Conservation (phyloP, 92 coral and sea anemone genomes). For the Actinostola sp. region DNA sequence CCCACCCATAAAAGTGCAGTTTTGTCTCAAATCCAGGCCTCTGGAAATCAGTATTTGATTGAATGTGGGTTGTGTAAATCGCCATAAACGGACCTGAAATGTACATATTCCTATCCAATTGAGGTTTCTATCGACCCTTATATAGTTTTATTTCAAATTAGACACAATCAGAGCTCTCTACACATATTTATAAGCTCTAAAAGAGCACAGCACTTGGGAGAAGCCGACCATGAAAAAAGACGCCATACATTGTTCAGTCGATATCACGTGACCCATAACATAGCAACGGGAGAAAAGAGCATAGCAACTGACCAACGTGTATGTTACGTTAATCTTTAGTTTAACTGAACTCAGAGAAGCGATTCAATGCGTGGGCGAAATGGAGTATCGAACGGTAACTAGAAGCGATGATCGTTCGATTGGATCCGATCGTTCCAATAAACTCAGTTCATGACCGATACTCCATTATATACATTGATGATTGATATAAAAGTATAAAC, state of each 20-base stretch:
- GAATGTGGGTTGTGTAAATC: constrained; percentile 20
- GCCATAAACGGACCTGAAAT: not conserved
- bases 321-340: too few relatives aligned
- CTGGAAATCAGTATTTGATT: constrained; percentile 12
- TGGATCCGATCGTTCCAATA: too few relatives aligned
- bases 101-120: constrained; percentile 7
- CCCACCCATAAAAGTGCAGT: constrained; percentile 9
- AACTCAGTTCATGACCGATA: too few relatives aligned
- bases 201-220: not conserved
- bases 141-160: constrained; percentile 1
- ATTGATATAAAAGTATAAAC: too few relatives aligned
- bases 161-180: not conserved
- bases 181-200: not conserved
- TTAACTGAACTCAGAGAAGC: too few relatives aligned
- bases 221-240: not conserved
- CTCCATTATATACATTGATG: too few relatives aligned
- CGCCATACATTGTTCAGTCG: not conserved
- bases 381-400: too few relatives aligned
- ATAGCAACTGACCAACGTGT: constrained; percentile 11
- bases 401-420: too few relatives aligned
- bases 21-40: constrained; percentile 36
- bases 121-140: constrained; percentile 9
- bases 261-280: constrained; percentile 2
- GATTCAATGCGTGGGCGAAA: too few relatives aligned
- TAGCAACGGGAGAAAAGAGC: constrained; percentile 4